Conservation (phyloP, 2,113 vertebrate species). For the Zapornia atra region DNA sequence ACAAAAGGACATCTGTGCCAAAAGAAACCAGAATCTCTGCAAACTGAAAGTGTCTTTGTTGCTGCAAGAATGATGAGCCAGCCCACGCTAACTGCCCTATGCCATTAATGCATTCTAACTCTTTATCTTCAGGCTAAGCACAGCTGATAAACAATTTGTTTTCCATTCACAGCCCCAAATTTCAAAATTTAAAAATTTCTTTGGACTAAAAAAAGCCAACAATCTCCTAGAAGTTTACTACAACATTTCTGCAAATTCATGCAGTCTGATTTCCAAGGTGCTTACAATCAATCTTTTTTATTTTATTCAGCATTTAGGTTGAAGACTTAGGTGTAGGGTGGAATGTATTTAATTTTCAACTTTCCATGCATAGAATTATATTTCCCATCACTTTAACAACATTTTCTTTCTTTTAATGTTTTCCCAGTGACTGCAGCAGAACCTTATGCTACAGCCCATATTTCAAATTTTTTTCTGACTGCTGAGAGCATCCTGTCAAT, state of each 20-base stretch:
- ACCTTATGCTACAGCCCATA: not conserved
- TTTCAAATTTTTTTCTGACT: not conserved
- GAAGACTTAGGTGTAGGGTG: not conserved
- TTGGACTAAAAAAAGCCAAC: not conserved
- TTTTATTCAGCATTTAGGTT: not conserved
- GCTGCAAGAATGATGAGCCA: constrained; percentile 5
- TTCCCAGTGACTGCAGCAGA: constrained; percentile 36
- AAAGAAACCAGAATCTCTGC: constrained; percentile 56
- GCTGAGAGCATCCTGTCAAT: constrained; percentile 21
- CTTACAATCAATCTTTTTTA: constrained; percentile 5
- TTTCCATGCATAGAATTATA: not conserved
- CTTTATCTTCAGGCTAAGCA: not conserved
- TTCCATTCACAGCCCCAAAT: not conserved
- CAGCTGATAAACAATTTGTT: constrained; percentile 24
- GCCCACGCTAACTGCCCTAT: not conserved
- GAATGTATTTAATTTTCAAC: not conserved
- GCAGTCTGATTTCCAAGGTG: constrained; percentile 18
- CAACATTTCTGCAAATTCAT: constrained; percentile 45
- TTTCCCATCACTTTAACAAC: not conserved
- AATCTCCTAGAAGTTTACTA: not conserved
- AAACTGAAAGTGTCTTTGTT: not conserved
- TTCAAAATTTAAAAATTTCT: not conserved
- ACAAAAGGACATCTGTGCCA: constrained; percentile 60
- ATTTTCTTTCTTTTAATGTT: not conserved
- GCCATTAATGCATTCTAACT: not conserved